A percentile compares a stretch with the other conserved stretches of the same genome.
phyloP scores from a whole-genome alignment of 2,113 vertebrate genomes.

The Macroglossus sobrinus region DNA sequence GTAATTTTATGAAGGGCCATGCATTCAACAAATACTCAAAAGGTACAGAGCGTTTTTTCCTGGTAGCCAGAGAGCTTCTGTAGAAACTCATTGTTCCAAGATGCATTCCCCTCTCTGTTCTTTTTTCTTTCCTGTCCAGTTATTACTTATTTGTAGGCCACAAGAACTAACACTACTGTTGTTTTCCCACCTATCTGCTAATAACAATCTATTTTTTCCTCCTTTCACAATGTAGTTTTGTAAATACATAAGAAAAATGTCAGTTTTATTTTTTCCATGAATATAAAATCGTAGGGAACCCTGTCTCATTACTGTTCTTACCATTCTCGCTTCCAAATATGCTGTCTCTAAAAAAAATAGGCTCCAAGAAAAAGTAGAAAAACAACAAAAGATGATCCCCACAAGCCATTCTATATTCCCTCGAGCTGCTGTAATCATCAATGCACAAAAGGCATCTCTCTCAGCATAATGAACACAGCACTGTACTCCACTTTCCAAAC shows the following conservation, averaged over 20 bases:
- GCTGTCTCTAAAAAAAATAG: not conserved
- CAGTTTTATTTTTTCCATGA: not conserved
- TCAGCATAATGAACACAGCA: rapidly evolving
- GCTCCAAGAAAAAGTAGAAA: not conserved
- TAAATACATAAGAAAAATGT: not conserved
- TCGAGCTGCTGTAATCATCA: not conserved
- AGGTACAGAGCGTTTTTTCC: not conserved
- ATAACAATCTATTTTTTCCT: not conserved
- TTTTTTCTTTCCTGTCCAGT: not conserved
- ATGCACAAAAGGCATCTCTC: not conserved
- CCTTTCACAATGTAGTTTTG: not conserved
- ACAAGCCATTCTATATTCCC: not conserved
- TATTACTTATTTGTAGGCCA: not conserved
- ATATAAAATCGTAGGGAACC: not conserved
- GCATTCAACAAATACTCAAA: not conserved
- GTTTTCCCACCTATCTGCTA: not conserved
- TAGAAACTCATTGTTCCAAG: not conserved
- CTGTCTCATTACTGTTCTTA: not conserved
- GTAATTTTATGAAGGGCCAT: not conserved
- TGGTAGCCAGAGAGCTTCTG: not conserved
- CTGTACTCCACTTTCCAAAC: rapidly evolving
- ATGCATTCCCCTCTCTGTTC: not conserved
- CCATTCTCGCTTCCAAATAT: not conserved
- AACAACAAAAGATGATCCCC: not conserved
- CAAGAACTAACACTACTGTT: not conserved